A percentile compares a stretch with the other conserved stretches of the same genome.
phyloP scores from a whole-genome alignment of 2,888 invertebrate genomes.

The Plusia festucae region DNA sequence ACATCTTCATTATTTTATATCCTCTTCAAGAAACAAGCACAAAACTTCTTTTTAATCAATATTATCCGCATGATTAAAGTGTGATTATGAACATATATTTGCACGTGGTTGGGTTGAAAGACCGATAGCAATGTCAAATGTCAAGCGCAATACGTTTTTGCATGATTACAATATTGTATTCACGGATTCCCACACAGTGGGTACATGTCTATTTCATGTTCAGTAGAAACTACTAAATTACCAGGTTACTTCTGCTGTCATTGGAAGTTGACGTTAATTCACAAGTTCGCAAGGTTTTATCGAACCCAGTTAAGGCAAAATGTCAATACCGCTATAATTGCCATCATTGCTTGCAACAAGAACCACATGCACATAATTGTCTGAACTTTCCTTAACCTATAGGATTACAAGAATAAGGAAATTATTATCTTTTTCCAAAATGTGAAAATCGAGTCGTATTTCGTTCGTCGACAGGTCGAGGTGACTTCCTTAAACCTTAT shows the following conservation, averaged over 20 bases:
- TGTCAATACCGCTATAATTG: not conserved
- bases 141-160: not conserved
- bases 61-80: too few relatives aligned
- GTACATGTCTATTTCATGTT: too few relatives aligned
- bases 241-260: too few relatives aligned
- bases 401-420: slow-evolving; percentile 9
- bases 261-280: too few relatives aligned
- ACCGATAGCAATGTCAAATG: not conserved
- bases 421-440: slow-evolving; percentile 3
- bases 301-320: slow-evolving; percentile 1
- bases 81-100: not conserved
- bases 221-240: too few relatives aligned
- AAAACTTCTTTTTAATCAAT: too few relatives aligned
- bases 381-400: slow-evolving; percentile 5
- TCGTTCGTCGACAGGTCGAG: not conserved
- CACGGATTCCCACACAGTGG: not conserved
- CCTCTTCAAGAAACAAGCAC: too few relatives aligned
- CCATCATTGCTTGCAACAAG: not conserved
- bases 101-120: slow-evolving; percentile 1
- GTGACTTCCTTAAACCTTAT: slow-evolving; percentile 16
- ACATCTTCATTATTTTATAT: too few relatives aligned
- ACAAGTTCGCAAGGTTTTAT: not conserved
- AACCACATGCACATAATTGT: not conserved
- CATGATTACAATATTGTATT: too few relatives aligned
- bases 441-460: slow-evolving; percentile 2